A percentile compares a stretch with the other conserved stretches of the same genome.
Evolutionary conservation across 2,113 vertebrate species (phyloP).

Genomic region (Semnornis frantzii): DNA sequence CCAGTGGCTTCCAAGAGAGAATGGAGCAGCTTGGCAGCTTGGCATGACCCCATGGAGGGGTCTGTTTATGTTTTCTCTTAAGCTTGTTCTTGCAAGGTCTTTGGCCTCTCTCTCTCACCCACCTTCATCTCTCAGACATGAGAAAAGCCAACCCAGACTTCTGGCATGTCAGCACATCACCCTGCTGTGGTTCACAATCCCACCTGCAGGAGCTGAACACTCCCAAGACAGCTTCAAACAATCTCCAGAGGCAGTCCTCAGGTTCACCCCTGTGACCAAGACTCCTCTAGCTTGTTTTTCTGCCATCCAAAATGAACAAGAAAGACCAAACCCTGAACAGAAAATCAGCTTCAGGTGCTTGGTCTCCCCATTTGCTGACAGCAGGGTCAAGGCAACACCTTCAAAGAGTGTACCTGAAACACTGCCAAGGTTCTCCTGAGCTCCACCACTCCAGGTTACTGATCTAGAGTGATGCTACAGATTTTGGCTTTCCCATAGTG

Average conservation of each 20-base stretch:
- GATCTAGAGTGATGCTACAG: neutral
- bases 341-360: neutral
- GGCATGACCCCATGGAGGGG: neutral
- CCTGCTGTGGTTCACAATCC: neutral
- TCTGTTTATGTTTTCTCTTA: neutral
- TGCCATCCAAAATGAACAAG: neutral
- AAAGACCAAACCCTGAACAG: neutral
- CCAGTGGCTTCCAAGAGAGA: neutral
- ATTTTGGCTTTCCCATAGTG: neutral
- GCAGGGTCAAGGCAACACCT: neutral
- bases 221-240: neutral
- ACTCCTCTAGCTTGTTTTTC: neutral
- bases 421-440: neutral
- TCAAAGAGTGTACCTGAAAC: neutral
- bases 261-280: neutral
- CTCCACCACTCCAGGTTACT: neutral
- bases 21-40: neutral
- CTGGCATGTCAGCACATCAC: neutral
- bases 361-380: neutral
- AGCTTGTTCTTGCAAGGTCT: neutral
- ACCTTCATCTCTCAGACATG: neutral
- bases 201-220: neutral
- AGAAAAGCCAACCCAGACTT: neutral
- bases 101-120: neutral
- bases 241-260: neutral